Conservation (phyloP, 2,797 vertebrate genomes). For the Siniperca scherzeri region DNA sequence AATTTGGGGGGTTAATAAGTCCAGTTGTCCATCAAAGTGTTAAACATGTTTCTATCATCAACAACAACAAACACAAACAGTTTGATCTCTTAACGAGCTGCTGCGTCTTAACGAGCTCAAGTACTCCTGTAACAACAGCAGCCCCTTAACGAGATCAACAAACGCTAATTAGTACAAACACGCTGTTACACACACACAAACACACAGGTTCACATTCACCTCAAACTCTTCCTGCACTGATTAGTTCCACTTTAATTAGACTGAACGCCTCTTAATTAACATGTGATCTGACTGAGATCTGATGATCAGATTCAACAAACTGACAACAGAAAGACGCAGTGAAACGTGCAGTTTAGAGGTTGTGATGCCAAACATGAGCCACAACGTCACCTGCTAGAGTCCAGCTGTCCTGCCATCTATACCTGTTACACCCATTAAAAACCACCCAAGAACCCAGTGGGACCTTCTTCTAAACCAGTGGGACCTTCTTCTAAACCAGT, state of each 20-base stretch:
- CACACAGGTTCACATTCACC: too few species aligned
- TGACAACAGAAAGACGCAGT: too few species aligned
- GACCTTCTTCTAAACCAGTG: too few species aligned
- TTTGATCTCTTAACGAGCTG: constrained; percentile 54
- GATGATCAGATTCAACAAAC: too few species aligned
- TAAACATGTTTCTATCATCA: constrained; percentile 17
- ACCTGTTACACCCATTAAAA: too few species aligned
- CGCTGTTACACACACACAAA: neutral
- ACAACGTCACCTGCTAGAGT: too few species aligned
- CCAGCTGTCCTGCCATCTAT: too few species aligned
- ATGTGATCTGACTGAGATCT: too few species aligned
- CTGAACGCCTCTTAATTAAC: neutral
- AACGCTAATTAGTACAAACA: constrained; percentile 26
- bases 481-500: too few species aligned
- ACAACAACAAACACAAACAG: constrained; percentile 42
- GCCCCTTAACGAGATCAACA: constrained; percentile 39
- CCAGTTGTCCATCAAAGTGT: constrained; percentile 20
- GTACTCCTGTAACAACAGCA: constrained; percentile 10
- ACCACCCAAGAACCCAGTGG: too few species aligned
- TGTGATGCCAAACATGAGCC: too few species aligned
- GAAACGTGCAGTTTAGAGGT: too few species aligned
- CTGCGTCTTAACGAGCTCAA: constrained; percentile 30
- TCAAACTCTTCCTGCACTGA: neutral
- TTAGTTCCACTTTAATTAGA: neutral
- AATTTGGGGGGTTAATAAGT: constrained; percentile 14